These are phyloP conservation scores for Pseudonaja textilis DNA, from an alignment of 2,113 vertebrate genomes.

Conservation along the genomic window DNA sequence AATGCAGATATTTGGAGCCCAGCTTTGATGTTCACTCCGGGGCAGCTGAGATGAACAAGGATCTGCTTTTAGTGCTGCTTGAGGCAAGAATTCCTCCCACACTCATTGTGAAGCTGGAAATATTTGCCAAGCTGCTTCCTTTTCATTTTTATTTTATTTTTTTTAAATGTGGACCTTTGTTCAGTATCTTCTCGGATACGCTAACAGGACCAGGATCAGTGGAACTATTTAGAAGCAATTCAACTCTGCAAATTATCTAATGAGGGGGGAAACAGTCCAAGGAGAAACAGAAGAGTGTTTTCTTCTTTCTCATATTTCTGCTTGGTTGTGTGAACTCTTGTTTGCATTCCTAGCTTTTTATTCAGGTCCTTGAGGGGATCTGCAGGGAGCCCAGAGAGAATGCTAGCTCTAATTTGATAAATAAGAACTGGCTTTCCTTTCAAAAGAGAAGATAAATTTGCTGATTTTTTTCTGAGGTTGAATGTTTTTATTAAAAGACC, in stretches of 20 bases:
- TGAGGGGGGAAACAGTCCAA: not conserved
- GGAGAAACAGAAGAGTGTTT: not conserved
- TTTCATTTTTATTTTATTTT: not conserved
- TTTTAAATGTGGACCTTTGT: not conserved
- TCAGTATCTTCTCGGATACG: not conserved
- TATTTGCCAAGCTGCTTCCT: not conserved
- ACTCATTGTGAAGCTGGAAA: not conserved
- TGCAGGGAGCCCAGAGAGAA: not conserved
- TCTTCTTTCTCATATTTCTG: not conserved
- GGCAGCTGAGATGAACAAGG: constrained; percentile 3
- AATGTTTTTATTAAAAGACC: not conserved
- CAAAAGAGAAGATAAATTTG: not conserved
- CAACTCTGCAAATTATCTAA: not conserved
- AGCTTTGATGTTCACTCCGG: not conserved
- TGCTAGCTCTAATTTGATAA: not conserved
- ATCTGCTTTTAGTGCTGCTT: constrained; percentile 26
- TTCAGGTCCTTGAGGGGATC: not conserved
- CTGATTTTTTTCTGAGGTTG: not conserved
- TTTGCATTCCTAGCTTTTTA: not conserved
- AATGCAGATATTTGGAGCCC: constrained; percentile 39
- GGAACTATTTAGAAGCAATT: not conserved
- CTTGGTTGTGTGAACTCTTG: not conserved
- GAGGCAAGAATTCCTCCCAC: not conserved
- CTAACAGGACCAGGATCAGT: not conserved
- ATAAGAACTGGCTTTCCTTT: not conserved